Conservation (phyloP, 2,113 vertebrate species). For the Anguilla rostrata region DNA sequence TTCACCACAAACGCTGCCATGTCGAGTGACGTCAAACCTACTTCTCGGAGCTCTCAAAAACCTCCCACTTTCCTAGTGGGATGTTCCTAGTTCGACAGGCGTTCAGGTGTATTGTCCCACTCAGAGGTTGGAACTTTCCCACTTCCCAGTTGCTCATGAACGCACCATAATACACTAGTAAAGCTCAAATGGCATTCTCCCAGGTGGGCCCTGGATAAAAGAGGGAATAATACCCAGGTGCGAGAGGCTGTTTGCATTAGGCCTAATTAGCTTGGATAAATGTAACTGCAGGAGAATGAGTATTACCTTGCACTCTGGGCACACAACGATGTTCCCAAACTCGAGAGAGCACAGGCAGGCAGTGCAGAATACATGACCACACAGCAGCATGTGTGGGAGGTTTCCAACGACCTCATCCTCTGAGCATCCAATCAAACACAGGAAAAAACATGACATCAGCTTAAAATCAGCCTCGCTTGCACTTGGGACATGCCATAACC, state of each 20-base stretch:
- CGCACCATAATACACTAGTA: not conserved
- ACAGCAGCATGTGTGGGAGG: slow-evolving; percentile 58
- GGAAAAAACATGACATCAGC: not conserved
- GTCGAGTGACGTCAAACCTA: too few relatives aligned
- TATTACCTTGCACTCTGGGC: slow-evolving; percentile 66
- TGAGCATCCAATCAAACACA: slow-evolving; percentile 28
- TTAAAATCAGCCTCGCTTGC: not conserved
- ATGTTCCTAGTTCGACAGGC: too few relatives aligned
- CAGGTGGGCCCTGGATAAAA: not conserved
- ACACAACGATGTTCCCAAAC: slow-evolving; percentile 41
- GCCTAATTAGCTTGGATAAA: not conserved
- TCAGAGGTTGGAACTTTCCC: too few relatives aligned
- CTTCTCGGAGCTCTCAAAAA: too few relatives aligned
- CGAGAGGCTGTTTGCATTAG: not conserved
- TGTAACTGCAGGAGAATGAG: not conserved
- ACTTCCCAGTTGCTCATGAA: too few relatives aligned
- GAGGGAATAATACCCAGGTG: not conserved
- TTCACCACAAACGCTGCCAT: too few relatives aligned
- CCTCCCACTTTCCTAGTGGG: too few relatives aligned
- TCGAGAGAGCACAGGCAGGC: slow-evolving; percentile 56
- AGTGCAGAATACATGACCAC: slow-evolving; percentile 65
- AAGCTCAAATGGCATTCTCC: not conserved
- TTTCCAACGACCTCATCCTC: slow-evolving; percentile 54
- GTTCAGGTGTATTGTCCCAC: too few relatives aligned
- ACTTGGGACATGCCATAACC: not conserved